A percentile compares a stretch with the other conserved stretches of the same genome.
Conservation (phyloP, 2,797 vertebrate species). For the Distichodus sexfasciatus region DNA sequence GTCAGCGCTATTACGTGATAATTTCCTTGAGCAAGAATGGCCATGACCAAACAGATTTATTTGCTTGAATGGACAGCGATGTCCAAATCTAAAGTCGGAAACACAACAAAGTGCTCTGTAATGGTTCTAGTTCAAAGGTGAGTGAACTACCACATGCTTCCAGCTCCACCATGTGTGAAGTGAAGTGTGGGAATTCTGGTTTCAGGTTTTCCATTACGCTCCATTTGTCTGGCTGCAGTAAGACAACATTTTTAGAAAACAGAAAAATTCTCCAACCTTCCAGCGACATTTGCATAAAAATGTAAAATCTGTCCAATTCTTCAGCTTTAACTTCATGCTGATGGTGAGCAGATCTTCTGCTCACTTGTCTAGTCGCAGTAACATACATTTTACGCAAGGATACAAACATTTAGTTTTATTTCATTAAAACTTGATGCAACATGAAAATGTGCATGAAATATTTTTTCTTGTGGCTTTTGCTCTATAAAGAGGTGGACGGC, state of each 20-base stretch:
- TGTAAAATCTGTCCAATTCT: not conserved
- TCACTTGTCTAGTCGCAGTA: too few species aligned
- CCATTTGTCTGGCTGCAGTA: not conserved
- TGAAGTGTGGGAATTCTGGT: slow-evolving; percentile 27
- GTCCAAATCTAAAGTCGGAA: slow-evolving; percentile 23
- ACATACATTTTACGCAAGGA: too few species aligned
- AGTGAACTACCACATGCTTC: slow-evolving; percentile 33
- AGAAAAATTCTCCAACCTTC: too few species aligned
- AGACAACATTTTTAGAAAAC: not conserved
- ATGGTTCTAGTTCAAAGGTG: slow-evolving; percentile 42
- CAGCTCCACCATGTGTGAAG: slow-evolving; percentile 40
- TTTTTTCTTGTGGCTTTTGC: too few species aligned
- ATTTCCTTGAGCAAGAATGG: slow-evolving; percentile 26
- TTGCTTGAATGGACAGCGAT: slow-evolving; percentile 29
- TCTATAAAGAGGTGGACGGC: not conserved
- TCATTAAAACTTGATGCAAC: too few species aligned
- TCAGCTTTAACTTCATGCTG: too few species aligned
- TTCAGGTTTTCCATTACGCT: slow-evolving; percentile 25
- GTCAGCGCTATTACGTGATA: slow-evolving; percentile 23
- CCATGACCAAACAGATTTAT: slow-evolving; percentile 23
- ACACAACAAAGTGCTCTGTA: not conserved
- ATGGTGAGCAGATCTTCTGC: too few species aligned
- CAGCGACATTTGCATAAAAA: not conserved
- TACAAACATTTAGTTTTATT: too few species aligned
- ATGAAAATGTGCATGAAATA: too few species aligned